phyloP scores from a whole-genome alignment of 2,888 invertebrate genomes.

The Scaptomyza cyrtandrae region DNA sequence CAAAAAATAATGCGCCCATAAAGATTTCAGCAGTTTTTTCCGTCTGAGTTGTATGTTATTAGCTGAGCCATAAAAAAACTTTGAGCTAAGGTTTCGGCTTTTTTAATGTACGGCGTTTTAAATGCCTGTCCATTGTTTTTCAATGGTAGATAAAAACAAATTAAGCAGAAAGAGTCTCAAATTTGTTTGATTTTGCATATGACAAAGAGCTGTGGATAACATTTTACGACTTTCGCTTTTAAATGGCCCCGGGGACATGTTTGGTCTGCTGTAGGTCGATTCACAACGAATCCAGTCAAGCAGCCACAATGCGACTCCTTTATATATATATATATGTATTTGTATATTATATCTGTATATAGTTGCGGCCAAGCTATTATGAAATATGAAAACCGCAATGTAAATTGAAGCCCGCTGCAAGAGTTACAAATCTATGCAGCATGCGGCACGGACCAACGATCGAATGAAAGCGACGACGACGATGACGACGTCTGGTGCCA shows the following conservation, averaged over 20 bases:
- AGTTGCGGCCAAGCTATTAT: slow-evolving; percentile 53
- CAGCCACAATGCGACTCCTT: slow-evolving; percentile 28
- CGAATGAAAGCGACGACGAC: slow-evolving; percentile 47
- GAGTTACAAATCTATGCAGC: slow-evolving; percentile 70
- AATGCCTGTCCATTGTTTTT: slow-evolving; percentile 65
- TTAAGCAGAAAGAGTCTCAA: slow-evolving; percentile 50
- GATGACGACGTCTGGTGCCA: slow-evolving; percentile 40
- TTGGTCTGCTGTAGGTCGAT: slow-evolving; percentile 70
- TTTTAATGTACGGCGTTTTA: slow-evolving; percentile 56
- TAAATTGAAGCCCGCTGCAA: slow-evolving; percentile 61
- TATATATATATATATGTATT: background rate
- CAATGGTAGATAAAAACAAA: slow-evolving; percentile 58
- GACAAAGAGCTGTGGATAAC: slow-evolving; percentile 58
- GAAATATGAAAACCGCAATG: slow-evolving; percentile 71
- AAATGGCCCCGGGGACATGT: slow-evolving; percentile 48
- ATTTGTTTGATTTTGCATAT: slow-evolving; percentile 72
- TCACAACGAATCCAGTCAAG: slow-evolving; percentile 32
- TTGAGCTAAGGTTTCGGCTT: slow-evolving; percentile 27
- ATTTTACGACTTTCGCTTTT: slow-evolving; percentile 76
- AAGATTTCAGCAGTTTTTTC: slow-evolving; percentile 65
- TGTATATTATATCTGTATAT: background rate
- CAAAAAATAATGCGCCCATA: slow-evolving; percentile 44
- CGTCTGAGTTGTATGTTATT: slow-evolving; percentile 43
- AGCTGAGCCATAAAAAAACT: slow-evolving; percentile 26
- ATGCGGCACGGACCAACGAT: slow-evolving; percentile 64